A percentile compares a stretch with the other conserved stretches of the same genome.
Conservation (phyloP, 2,113 vertebrate genomes). For the Odobenus rosmarus region DNA sequence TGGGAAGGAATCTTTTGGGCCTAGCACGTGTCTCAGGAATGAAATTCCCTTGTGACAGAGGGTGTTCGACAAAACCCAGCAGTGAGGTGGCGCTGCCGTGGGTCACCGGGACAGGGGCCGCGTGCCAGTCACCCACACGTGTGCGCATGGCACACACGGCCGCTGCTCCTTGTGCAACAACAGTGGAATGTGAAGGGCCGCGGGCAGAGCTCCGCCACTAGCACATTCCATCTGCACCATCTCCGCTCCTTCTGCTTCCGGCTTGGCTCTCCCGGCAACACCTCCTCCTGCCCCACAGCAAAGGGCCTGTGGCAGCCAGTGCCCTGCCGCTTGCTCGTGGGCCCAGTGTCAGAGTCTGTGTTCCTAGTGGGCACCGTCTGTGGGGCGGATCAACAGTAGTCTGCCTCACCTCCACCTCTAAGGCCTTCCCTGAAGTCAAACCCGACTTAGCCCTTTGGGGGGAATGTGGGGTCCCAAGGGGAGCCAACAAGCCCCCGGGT, state of each 20-base stretch:
- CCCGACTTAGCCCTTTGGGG: not conserved
- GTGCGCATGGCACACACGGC: not conserved
- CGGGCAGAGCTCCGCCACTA: not conserved
- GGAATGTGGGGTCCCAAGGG: not conserved
- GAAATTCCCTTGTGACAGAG: conserved; percentile 14
- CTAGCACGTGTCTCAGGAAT: not conserved
- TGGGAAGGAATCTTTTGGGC: not conserved
- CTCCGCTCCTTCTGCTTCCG: not conserved
- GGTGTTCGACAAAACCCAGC: not conserved
- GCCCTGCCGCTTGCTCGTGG: not conserved
- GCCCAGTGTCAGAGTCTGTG: not conserved
- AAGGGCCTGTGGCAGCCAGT: not conserved
- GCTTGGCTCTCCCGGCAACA: not conserved
- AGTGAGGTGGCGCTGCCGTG: not conserved
- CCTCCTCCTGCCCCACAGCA: not conserved
- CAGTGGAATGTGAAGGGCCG: not conserved
- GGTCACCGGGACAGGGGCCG: not conserved
- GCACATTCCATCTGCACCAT: not conserved
- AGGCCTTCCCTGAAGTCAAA: not conserved
- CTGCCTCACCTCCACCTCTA: not conserved
- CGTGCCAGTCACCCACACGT: not conserved
- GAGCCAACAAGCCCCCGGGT: not conserved
- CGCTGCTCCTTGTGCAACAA: not conserved
- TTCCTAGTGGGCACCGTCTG: not conserved
- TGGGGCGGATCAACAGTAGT: not conserved